These are phyloP conservation scores for Donacobius atricapilla DNA, from an alignment of 2,113 vertebrate species.

Conservation along the genomic window DNA sequence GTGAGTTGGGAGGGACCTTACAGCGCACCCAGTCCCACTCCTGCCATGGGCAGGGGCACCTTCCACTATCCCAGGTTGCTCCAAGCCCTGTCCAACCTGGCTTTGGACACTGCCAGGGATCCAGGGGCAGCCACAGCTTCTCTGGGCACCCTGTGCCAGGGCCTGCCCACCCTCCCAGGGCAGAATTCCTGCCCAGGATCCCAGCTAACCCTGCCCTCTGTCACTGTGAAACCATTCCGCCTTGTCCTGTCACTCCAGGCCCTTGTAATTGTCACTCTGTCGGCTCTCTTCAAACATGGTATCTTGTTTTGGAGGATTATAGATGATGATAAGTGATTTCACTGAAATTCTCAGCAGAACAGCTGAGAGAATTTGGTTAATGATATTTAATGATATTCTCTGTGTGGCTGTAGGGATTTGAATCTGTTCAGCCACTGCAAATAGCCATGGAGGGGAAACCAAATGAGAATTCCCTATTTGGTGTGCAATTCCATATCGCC, in stretches of 20 bases:
- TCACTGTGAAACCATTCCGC: neutral
- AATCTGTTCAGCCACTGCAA: neutral
- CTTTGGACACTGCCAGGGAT: neutral
- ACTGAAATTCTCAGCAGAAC: neutral
- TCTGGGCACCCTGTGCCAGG: neutral
- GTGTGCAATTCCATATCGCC: neutral
- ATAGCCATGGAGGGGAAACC: neutral
- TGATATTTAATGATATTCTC: neutral
- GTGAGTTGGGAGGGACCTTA: neutral
- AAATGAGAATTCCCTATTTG: neutral
- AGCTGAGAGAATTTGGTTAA: neutral
- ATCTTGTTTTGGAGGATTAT: neutral
- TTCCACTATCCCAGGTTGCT: accelerated
- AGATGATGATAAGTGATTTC: neutral
- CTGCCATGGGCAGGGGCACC: neutral
- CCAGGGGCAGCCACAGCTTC: neutral
- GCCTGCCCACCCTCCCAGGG: neutral
- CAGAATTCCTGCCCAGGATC: neutral
- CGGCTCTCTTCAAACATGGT: neutral
- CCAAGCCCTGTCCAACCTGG: neutral
- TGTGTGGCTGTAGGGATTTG: neutral
- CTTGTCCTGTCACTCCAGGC: neutral
- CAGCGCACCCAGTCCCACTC: neutral
- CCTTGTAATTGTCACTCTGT: neutral
- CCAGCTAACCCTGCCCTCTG: neutral